Evolutionary conservation across 64 coral and sea anemone genomes (phyloP).

Genomic region (Montipora efflorescens): DNA sequence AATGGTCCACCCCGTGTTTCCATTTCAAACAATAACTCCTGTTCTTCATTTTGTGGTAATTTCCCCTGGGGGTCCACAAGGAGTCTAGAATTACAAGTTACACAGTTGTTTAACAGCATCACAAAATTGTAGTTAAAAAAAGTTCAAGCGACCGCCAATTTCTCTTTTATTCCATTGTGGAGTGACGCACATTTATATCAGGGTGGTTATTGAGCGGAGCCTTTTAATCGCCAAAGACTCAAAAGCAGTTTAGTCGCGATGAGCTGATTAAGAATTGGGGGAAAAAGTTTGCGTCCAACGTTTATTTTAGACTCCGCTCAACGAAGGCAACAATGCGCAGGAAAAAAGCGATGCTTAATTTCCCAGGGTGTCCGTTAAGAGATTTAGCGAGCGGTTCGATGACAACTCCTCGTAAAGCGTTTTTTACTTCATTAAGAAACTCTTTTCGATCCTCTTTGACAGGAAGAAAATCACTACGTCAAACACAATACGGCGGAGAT

Average conservation of each 20-base stretch:
- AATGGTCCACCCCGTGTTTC: not conserved
- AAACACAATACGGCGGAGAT: conserved; percentile 46
- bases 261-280: conserved; percentile 47
- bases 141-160: not conserved
- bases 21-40: conserved; percentile 37
- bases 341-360: not conserved
- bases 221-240: conserved; percentile 12
- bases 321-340: not conserved
- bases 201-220: not conserved
- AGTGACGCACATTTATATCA: not conserved
- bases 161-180: not conserved
- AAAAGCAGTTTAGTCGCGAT: conserved; percentile 24
- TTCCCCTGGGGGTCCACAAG: conserved; percentile 35
- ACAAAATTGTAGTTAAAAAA: conserved; percentile 19
- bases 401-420: not conserved
- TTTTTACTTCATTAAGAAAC: conserved; percentile 22
- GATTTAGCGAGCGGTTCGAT: not conserved
- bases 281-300: conserved; percentile 27
- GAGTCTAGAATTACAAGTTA: conserved; percentile 11
- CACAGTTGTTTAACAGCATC: conserved; percentile 55
- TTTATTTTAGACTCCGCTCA: not conserved
- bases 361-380: not conserved
- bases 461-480: conserved; percentile 43
- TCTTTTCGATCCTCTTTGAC: conserved; percentile 35
- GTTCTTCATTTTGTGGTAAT: conserved; percentile 37